Evolutionary conservation across 2,888 invertebrate genomes (phyloP).

Genomic region (Clusia tigrina): DNA sequence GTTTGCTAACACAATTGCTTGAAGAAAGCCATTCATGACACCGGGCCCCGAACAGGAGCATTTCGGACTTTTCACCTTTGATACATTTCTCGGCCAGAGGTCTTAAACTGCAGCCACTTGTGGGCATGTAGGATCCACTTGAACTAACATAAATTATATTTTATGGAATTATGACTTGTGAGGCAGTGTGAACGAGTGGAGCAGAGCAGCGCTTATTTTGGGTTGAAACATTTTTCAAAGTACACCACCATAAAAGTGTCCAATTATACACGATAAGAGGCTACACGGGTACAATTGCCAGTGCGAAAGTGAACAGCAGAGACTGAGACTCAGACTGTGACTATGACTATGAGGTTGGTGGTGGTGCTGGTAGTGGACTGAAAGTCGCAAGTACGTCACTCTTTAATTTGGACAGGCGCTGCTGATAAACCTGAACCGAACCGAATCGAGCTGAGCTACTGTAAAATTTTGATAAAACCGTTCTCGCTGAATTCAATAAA

Average conservation of each 20-base stretch:
- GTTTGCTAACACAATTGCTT: too few species aligned
- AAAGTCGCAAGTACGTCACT: too few species aligned
- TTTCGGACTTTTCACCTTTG: slow-evolving; percentile 5
- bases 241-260: slow-evolving; percentile 3
- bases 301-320: not conserved
- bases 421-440: slow-evolving; percentile 27
- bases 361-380: too few species aligned
- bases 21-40: too few species aligned
- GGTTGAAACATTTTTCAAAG: not conserved
- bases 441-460: slow-evolving; percentile 3
- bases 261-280: not conserved
- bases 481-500: not conserved
- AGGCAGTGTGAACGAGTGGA: not conserved
- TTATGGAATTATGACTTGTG: not conserved
- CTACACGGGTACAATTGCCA: not conserved
- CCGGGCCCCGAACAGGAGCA: too few species aligned
- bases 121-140: not conserved
- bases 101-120: not conserved
- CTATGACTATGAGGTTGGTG: too few species aligned
- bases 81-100: not conserved
- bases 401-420: not conserved
- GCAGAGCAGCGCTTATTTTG: not conserved
- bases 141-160: not conserved
- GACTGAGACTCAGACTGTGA: too few species aligned
- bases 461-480: slow-evolving; percentile 11